Base-by-base conservation (phyloP, 2,797 vertebrate species). In the Adelosebastes latens region DNA sequence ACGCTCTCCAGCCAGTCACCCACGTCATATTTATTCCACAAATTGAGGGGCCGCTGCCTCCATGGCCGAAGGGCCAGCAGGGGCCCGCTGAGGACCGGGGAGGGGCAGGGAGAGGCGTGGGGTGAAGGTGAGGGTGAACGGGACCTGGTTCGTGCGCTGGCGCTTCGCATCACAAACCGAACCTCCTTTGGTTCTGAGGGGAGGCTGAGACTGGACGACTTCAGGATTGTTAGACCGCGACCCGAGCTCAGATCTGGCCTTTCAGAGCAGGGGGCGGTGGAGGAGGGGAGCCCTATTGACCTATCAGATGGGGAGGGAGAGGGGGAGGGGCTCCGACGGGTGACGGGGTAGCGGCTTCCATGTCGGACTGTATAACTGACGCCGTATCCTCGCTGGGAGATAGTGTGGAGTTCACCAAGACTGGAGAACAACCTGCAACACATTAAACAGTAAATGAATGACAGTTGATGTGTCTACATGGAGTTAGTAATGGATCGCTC, bases 1-100 rank as follows among this genome's bases (percentile, higher is more conserved):
- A 99, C 97, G 90, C 98, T 99, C 94, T 99, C 98, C 94, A 99
- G 95, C 98, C 98, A 99, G 95, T 99, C 98, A 25, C 98, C 98
- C 64, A 99, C 98, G 52, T 99, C 98, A 18, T 99, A 99, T 83
- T 99, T 99, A 93, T 97, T 99, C 98, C 98, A 99, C 55, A 99
- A 94, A 75, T 96, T 96, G 73, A 99, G 96, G 71, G 98, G 98
- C 53, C 99, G 98, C 94, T 99, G 98, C 94, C 97, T 95, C 96
- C 98, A 99, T 27, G 98, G 98, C 73, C 98, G 94, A 0, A 98
- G 97, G 6, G 98, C 96, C 88, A 97, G 92, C 34, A 98, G 93
- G 60, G 96, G 96, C 16, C 96, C 90, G 32, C 97, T 97, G 82
- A 97, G 93, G 22, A 97, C 94, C 0, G 96, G 96, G 58, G 96